These are phyloP conservation scores for Dexiosoma caninum DNA, from an alignment of 2,888 invertebrate genomes.

Conservation along the genomic window DNA sequence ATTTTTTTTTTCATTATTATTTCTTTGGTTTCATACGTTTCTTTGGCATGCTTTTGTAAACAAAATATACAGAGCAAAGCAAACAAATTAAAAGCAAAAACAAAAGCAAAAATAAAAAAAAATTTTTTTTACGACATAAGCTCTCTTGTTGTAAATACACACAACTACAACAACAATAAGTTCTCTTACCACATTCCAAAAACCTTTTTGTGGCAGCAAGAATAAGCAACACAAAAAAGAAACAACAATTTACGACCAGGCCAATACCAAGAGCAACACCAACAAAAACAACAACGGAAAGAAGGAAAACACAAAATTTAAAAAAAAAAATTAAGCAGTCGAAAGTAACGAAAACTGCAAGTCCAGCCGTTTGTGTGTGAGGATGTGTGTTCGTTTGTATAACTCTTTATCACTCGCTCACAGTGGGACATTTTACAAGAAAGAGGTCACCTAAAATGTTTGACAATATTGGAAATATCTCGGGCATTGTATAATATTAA, in stretches of 20 bases:
- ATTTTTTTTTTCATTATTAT: background rate
- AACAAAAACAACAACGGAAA: conserved; percentile 37
- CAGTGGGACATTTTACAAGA: too few species aligned
- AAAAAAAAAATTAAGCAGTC: conserved; percentile 33
- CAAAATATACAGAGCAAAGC: conserved; percentile 10
- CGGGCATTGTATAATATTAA: too few species aligned
- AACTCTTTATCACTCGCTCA: too few species aligned
- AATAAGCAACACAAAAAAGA: conserved; percentile 19
- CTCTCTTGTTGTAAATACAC: conserved; percentile 54
- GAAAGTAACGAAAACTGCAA: conserved; percentile 33
- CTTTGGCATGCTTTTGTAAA: conserved; percentile 54
- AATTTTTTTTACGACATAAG: conserved; percentile 31
- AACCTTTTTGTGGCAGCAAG: conserved; percentile 39
- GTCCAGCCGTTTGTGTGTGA: too few species aligned
- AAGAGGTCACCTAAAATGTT: too few species aligned
- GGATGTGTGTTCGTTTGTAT: background rate
- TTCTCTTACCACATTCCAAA: conserved; percentile 58
- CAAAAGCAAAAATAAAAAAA: conserved; percentile 12
- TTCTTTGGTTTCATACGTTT: background rate
- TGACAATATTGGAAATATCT: too few species aligned
- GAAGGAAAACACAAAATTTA: too few species aligned
- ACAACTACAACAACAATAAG: conserved; percentile 44
- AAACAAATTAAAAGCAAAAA: background rate
- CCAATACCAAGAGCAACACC: conserved; percentile 21
- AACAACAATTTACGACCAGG: background rate